These are phyloP conservation scores for Odontocolon sp. DNA, from an alignment of 2,888 invertebrate genomes.

Conservation along the genomic window DNA sequence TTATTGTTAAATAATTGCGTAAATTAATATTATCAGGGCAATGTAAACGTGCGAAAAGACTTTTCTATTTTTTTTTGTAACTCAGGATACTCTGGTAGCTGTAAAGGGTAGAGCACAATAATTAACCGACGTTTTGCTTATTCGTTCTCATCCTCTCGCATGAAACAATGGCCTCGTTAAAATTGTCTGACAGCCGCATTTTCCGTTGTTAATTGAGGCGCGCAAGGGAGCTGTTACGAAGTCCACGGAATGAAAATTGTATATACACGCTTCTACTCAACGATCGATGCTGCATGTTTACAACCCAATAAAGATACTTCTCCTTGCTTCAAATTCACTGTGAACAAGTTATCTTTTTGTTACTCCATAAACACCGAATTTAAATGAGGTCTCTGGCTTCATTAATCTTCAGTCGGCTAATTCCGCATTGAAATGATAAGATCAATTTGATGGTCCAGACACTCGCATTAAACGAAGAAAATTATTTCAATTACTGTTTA, in stretches of 20 bases:
- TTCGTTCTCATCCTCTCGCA: slow-evolving; percentile 27
- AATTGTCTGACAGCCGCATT: slow-evolving; percentile 70
- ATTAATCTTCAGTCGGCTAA: slow-evolving; percentile 16
- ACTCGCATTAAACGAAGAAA: neutral
- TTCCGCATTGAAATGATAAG: neutral
- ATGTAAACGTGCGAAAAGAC: no score
- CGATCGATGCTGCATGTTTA: neutral
- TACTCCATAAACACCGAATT: slow-evolving; percentile 19
- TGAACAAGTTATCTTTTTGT: neutral
- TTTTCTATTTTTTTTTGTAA: no score
- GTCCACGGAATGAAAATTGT: slow-evolving; percentile 50
- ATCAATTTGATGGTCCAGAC: slow-evolving; percentile 8
- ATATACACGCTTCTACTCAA: slow-evolving; percentile 41
- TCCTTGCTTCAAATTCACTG: neutral
- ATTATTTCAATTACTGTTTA: neutral
- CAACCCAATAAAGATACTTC: neutral
- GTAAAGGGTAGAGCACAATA: slow-evolving; percentile 29
- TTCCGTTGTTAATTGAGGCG: slow-evolving; percentile 64
- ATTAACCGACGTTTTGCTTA: slow-evolving; percentile 49
- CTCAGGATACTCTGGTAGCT: slow-evolving; percentile 27
- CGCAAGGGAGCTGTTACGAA: slow-evolving; percentile 32
- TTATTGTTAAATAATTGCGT: no score
- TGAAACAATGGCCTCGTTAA: slow-evolving; percentile 71
- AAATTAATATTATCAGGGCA: no score
- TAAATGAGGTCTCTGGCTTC: slow-evolving; percentile 12